phyloP scores from a whole-genome alignment of 1,140 invertebrate genomes.

The Babylonia areolata region DNA sequence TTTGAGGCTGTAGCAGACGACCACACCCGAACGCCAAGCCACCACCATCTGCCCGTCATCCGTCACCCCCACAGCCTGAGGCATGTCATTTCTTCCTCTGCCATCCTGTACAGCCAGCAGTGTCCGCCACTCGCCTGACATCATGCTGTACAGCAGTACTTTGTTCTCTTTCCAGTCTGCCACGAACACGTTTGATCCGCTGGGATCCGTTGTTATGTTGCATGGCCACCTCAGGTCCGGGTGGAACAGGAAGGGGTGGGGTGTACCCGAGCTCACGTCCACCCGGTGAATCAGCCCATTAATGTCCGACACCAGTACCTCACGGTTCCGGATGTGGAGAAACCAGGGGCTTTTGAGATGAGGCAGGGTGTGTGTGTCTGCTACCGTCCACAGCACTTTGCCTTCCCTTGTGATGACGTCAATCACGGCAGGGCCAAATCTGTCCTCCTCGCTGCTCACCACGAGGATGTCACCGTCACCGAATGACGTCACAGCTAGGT shows the following conservation, averaged over 20 bases:
- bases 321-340: background rate
- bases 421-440: background rate
- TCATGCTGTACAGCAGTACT: background rate
- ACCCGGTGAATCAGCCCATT: background rate
- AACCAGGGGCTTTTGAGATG: background rate
- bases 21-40: too few species aligned
- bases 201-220: background rate
- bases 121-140: background rate
- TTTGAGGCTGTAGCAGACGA: too few species aligned
- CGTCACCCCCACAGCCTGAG: background rate
- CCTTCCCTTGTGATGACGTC: background rate
- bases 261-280: background rate
- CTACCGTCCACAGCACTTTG: background rate
- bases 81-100: too few species aligned
- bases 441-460: background rate
- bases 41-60: background rate
- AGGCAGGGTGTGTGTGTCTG: background rate
- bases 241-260: background rate
- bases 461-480: background rate
- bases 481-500: background rate
- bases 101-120: background rate
- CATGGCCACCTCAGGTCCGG: background rate
- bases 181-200: background rate
- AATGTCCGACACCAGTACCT: background rate
- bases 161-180: background rate